Base-by-base conservation (phyloP, 2,797 vertebrate species). In the Tauraco hartlaubi region DNA sequence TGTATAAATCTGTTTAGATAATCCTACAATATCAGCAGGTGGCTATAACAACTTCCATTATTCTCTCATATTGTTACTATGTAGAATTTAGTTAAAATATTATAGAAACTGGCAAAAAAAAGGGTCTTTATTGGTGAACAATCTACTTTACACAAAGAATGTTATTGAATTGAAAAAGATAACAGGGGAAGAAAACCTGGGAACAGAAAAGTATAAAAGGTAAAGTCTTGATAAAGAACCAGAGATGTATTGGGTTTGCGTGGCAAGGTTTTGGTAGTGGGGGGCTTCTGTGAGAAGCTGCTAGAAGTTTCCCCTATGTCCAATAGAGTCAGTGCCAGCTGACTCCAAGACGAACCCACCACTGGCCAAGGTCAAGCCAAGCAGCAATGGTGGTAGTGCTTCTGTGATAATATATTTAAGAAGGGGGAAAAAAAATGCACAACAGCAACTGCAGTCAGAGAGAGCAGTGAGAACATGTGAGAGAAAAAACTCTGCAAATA, bases 101-200 rank as follows among this genome's bases (percentile, higher is more conserved):
- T 90, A 71, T 41, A 85, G n/a, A 95, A 96, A 94, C 12, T 84
- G 44, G 14, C 16, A 92, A 68, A 75, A 90, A 63, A 48, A 68
- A 16, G 18, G 5, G 5, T 8, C 22, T 80, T 68, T 43, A 39
- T 9, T 78, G 20, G 20, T 43, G 41, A 91, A 33, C 7, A 89
- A 48, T 14, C 7, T 51, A 18, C 35, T 71, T 79, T 55, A 26
- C 12, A 77, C 16, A 41, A 61, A 79, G 7, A n/a, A n/a, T 7
- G 5, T 22, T 77, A 39, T 71, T 78, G 77, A 67, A 92, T 4
- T 80, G 28, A 77, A 58, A 51, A 72, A 81, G 18, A 31, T 39
- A 52, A 21, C 11, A 66, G 33, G 16, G 9, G 18, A 80, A 61
- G 9, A 74, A 48, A 71, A 1, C 2, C 11, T 22, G 59, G 4